A percentile compares a stretch with the other conserved stretches of the same genome.
phyloP scores from a whole-genome alignment of 2,113 vertebrate genomes.

The Pteropus alecto region DNA sequence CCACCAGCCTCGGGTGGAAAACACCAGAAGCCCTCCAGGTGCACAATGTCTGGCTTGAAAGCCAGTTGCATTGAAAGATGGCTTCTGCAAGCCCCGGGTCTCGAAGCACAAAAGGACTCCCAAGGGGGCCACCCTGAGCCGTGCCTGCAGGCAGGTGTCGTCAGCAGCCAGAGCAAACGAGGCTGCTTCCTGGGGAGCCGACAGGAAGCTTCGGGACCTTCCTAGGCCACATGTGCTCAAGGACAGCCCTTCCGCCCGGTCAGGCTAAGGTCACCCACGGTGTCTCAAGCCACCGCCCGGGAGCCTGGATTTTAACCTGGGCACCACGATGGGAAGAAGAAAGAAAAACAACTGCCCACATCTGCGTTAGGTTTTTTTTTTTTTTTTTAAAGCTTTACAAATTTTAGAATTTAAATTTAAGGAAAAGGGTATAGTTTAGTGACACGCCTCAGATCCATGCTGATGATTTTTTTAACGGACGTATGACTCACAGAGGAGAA shows the following conservation, averaged over 20 bases:
- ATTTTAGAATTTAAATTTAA: background rate
- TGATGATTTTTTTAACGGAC: background rate
- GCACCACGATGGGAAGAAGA: fast-evolving
- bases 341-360: fast-evolving
- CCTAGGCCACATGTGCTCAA: background rate
- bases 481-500: background rate
- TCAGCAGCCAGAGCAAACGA: constrained; percentile 23
- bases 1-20: background rate
- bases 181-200: background rate
- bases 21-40: background rate
- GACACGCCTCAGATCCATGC: background rate
- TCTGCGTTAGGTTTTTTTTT: background rate
- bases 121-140: background rate
- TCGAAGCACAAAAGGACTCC: background rate
- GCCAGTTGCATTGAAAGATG: background rate
- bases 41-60: background rate
- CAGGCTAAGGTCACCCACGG: fast-evolving
- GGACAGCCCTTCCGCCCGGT: background rate
- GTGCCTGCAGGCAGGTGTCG: background rate
- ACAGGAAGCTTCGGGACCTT: background rate
- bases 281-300: background rate
- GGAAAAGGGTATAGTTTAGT: background rate
- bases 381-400: background rate
- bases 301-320: too few species aligned
- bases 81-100: background rate